Evolutionary conservation across 2,888 invertebrate genomes (phyloP).

Genomic region (Micoletzkya japonica): DNA sequence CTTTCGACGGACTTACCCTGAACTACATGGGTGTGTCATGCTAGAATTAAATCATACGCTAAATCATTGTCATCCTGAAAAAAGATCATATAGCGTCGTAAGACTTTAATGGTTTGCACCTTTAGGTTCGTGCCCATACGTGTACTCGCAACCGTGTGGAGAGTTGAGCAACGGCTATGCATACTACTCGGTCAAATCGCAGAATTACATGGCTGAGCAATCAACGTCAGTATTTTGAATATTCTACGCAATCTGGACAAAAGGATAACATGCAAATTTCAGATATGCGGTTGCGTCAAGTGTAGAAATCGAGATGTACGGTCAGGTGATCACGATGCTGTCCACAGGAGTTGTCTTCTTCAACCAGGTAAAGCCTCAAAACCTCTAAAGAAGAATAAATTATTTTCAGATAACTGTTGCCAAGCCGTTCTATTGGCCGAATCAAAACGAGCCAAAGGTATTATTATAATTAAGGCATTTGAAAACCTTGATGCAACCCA

Average conservation of each 20-base stretch:
- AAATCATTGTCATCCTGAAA: too few species aligned
- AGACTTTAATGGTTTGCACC: too few species aligned
- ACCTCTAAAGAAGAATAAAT: too few species aligned
- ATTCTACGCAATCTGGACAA: too few species aligned
- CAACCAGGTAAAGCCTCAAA: background rate
- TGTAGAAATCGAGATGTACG: background rate
- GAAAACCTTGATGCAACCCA: too few species aligned
- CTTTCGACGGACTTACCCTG: conserved; percentile 59
- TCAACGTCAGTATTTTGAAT: too few species aligned
- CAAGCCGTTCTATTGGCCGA: background rate
- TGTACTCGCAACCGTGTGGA: conserved; percentile 47
- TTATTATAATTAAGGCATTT: too few species aligned
- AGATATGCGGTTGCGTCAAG: too few species aligned
- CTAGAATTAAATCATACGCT: too few species aligned
- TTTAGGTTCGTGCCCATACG: conserved; percentile 64
- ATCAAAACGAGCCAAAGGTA: background rate
- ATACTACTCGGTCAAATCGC: conserved; percentile 43
- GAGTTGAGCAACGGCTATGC: conserved; percentile 32
- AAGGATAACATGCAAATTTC: too few species aligned
- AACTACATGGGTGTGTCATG: conserved; percentile 49
- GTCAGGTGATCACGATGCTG: background rate
- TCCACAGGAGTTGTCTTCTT: background rate
- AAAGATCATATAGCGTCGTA: too few species aligned
- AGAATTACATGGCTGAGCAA: conserved; percentile 46
- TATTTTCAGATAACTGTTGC: too few species aligned